A percentile compares a stretch with the other conserved stretches of the same genome.
phyloP scores from a whole-genome alignment of 2,888 invertebrate species.

The Muschampia plurimacula region DNA sequence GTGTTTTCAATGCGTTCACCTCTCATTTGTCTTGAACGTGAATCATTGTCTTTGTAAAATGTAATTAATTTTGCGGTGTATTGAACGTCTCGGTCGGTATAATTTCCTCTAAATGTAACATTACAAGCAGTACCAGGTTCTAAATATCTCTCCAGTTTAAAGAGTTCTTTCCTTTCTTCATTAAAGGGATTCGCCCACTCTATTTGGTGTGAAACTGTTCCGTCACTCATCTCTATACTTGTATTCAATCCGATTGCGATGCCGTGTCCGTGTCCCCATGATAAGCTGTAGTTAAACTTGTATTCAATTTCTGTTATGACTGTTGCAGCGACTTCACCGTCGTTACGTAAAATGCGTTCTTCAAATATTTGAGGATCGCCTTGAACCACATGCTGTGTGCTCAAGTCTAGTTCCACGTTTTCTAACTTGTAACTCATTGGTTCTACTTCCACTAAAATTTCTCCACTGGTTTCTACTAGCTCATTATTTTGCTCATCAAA shows the following conservation, averaged over 20 bases:
- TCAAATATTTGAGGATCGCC: slow-evolving; percentile 82
- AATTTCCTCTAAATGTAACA: slow-evolving; percentile 91
- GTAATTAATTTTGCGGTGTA: slow-evolving; percentile 91
- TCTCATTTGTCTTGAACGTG: slow-evolving; percentile 85
- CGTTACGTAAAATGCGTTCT: slow-evolving; percentile 81
- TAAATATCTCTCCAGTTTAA: slow-evolving; percentile 87
- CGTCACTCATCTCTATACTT: slow-evolving; percentile 86
- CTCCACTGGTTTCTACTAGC: slow-evolving; percentile 86
- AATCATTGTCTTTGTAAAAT: slow-evolving; percentile 87
- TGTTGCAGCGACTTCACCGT: slow-evolving; percentile 83
- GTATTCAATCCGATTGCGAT: slow-evolving; percentile 90
- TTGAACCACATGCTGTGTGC: slow-evolving; percentile 80
- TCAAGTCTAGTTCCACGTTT: slow-evolving; percentile 86
- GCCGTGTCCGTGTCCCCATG: slow-evolving; percentile 92
- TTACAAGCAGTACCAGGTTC: slow-evolving; percentile 93
- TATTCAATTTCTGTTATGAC: slow-evolving; percentile 91
- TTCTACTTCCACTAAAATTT: slow-evolving; percentile 92
- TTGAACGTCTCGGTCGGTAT: slow-evolving; percentile 90
- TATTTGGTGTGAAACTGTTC: slow-evolving; percentile 85
- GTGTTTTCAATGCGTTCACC: slow-evolving; percentile 88
- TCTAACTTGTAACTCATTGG: slow-evolving; percentile 91
- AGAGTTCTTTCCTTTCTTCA: slow-evolving; percentile 84
- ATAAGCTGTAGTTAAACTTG: slow-evolving; percentile 88
- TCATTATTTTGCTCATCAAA: slow-evolving; percentile 87
- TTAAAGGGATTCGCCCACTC: slow-evolving; percentile 89